A percentile compares a stretch with the other conserved stretches of the same genome.
Conservation (phyloP, 2,797 vertebrate species). For the Smutsia gigantea region DNA sequence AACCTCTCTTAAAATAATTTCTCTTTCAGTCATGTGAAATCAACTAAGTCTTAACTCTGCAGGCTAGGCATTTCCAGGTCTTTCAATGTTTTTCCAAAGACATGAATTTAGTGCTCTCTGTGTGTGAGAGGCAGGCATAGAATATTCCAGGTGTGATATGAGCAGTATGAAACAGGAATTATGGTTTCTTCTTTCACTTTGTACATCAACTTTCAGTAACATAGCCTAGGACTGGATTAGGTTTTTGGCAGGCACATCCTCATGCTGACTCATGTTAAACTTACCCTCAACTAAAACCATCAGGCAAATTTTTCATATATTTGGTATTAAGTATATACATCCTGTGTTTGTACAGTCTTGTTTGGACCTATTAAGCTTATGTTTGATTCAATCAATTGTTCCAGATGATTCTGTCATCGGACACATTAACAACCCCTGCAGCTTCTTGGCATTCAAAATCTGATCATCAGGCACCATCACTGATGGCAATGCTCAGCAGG, state of each 20-base stretch:
- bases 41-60: background rate
- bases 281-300: conserved; percentile 73
- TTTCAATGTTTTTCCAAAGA: background rate
- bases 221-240: conserved; percentile 55
- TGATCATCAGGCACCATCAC: background rate
- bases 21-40: background rate
- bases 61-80: background rate
- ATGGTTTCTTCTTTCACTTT: conserved; percentile 38
- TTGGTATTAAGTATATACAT: conserved; percentile 78
- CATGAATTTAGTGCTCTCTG: conserved; percentile 11
- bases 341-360: conserved; percentile 69
- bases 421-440: conserved; percentile 1
- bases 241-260: conserved; percentile 67
- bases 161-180: conserved; percentile 41
- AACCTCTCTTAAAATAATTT: conserved; percentile 10
- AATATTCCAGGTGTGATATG: conserved; percentile 40
- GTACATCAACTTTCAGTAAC: conserved; percentile 45
- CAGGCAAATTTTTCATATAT: conserved; percentile 72
- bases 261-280: conserved; percentile 70
- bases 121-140: background rate
- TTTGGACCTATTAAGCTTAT: conserved; percentile 63
- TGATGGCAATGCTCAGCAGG: background rate
- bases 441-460: background rate
- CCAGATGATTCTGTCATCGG: conserved; percentile 53
- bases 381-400: conserved; percentile 62